Conservation (phyloP, 2,888 invertebrate genomes). For the Eumacrocentrus americanus region DNA sequence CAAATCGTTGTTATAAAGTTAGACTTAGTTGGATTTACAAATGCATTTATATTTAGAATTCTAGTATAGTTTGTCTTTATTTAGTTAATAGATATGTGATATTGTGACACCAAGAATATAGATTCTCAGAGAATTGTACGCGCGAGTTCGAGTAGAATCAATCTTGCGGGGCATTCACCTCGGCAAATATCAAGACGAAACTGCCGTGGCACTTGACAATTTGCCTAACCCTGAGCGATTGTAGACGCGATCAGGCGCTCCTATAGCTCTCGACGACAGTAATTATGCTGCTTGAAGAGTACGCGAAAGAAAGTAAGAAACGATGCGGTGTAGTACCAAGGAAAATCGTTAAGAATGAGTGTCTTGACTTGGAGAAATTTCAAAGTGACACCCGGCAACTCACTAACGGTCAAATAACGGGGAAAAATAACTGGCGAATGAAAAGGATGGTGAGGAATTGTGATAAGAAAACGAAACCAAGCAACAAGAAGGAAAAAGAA, state of each 20-base stretch:
- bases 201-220: no score
- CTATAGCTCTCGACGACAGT: not conserved
- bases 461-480: constrained; percentile 4
- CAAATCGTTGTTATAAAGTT: no score
- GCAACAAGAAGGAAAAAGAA: not conserved
- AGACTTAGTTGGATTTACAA: no score
- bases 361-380: constrained; percentile 26
- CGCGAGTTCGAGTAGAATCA: no score
- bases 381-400: not conserved
- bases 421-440: not conserved
- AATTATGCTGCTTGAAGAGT: not conserved
- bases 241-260: not conserved
- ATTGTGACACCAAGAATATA: no score
- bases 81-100: no score
- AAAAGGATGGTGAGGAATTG: constrained; percentile 1
- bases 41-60: no score
- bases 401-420: not conserved
- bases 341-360: not conserved
- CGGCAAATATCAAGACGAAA: no score
- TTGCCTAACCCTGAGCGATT: not conserved
- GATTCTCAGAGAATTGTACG: no score
- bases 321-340: not conserved
- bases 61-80: no score
- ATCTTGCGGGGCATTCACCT: no score
- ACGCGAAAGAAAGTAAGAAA: not conserved